These are phyloP conservation scores for Spodoptera frugiperda DNA, from an alignment of 1,140 invertebrate genomes.

Conservation along the genomic window DNA sequence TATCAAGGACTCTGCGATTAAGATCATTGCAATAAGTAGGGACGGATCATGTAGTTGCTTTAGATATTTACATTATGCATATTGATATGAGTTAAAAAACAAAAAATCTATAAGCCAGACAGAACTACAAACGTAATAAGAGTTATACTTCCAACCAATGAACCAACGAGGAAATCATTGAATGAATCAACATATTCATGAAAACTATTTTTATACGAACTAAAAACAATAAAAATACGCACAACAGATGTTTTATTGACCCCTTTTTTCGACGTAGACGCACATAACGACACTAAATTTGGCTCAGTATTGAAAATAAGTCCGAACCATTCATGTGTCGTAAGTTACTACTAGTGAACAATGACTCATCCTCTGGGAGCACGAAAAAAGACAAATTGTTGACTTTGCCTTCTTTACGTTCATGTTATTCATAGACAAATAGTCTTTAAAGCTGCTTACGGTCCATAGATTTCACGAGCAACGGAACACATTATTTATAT, in stretches of 20 bases:
- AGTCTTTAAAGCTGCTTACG: slow-evolving; percentile 10
- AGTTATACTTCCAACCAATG: too few relatives aligned
- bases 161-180: too few relatives aligned
- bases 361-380: slow-evolving; percentile 17
- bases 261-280: not conserved
- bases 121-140: too few relatives aligned
- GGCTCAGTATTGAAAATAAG: not conserved
- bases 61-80: too few relatives aligned
- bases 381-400: slow-evolving; percentile 22
- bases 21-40: too few relatives aligned
- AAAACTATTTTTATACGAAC: too few relatives aligned
- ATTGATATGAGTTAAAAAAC: too few relatives aligned
- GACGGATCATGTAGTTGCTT: too few relatives aligned
- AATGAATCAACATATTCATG: not conserved
- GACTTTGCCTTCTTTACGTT: not conserved
- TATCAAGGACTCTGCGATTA: too few relatives aligned
- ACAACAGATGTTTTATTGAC: not conserved
- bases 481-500: not conserved
- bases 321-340: not conserved
- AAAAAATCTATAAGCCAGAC: too few relatives aligned
- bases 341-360: slow-evolving; percentile 6
- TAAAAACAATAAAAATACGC: too few relatives aligned
- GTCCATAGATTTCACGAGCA: not conserved
- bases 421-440: slow-evolving; percentile 25
- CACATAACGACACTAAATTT: not conserved